A percentile compares a stretch with the other conserved stretches of the same genome.
phyloP scores from a whole-genome alignment of 2,888 invertebrate genomes.

The Aspidiotus destructor region DNA sequence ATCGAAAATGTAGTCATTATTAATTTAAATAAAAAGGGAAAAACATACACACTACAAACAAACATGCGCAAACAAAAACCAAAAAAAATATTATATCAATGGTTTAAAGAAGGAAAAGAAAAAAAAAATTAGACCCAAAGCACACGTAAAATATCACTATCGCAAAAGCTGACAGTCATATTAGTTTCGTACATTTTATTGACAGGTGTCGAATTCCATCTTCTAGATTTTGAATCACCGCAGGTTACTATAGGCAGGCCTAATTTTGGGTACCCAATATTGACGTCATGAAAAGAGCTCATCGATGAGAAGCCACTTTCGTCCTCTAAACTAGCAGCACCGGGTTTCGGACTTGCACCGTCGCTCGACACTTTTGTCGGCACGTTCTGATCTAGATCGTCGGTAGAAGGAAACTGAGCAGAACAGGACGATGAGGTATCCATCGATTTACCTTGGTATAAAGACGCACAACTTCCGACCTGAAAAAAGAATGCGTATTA shows the following conservation, averaged over 20 bases:
- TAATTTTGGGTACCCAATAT: slow-evolving; percentile 41
- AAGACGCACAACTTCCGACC: slow-evolving; percentile 38
- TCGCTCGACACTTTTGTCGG: slow-evolving; percentile 1
- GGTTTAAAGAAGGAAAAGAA: neutral
- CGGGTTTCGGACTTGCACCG: neutral
- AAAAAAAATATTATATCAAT: too few relatives aligned
- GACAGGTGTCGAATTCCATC: slow-evolving; percentile 18
- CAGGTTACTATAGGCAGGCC: slow-evolving; percentile 38
- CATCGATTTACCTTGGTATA: slow-evolving; percentile 36
- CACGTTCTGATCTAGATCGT: neutral
- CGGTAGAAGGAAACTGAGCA: slow-evolving; percentile 18
- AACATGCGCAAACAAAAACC: too few relatives aligned
- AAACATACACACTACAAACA: too few relatives aligned
- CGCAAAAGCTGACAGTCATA: slow-evolving; percentile 4
- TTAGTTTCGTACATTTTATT: slow-evolving; percentile 25
- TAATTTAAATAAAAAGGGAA: too few relatives aligned
- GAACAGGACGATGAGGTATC: slow-evolving; percentile 33
- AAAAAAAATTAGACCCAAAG: slow-evolving; percentile 5
- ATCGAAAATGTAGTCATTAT: too few relatives aligned
- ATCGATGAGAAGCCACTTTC: slow-evolving; percentile 79
- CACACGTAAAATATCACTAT: slow-evolving; percentile 5
- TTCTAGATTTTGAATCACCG: neutral
- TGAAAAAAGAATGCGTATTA: slow-evolving; percentile 19
- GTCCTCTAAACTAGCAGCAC: slow-evolving; percentile 50
- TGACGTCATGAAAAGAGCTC: slow-evolving; percentile 67